A percentile compares a stretch with the other conserved stretches of the same genome.
phyloP scores from a whole-genome alignment of 2,797 vertebrate genomes.

The Sternarchorhynchus goeldii region DNA sequence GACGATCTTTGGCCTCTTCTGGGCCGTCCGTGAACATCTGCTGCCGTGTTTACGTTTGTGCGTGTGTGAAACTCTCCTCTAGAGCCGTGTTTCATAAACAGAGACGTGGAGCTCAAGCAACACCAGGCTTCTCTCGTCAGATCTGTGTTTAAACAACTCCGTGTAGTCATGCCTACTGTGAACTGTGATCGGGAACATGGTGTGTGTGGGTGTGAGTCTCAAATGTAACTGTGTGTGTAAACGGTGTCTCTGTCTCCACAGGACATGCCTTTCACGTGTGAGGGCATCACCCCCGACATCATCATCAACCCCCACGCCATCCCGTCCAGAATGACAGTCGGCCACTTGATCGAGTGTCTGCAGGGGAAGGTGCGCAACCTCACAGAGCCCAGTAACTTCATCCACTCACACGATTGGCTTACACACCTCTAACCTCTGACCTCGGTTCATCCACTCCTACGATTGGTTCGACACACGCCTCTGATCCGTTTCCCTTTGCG shows the following conservation, averaged over 20 bases:
- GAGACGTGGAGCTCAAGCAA: not conserved
- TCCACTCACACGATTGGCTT: not conserved
- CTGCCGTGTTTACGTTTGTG: slow-evolving; percentile 21
- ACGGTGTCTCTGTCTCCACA: slow-evolving; percentile 59
- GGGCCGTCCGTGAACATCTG: not conserved
- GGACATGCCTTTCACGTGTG: slow-evolving; percentile 99
- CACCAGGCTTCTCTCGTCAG: not conserved
- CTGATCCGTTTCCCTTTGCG: too few species aligned
- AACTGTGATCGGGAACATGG: too few species aligned
- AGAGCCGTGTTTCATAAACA: slow-evolving; percentile 20
- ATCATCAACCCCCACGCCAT: slow-evolving; percentile 99
- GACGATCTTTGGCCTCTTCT: too few species aligned
- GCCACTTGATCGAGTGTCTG: slow-evolving; percentile 98
- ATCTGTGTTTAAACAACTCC: not conserved
- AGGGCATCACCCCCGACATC: slow-evolving; percentile 98
- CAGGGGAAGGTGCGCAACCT: slow-evolving; percentile 89
- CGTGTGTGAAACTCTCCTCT: not conserved
- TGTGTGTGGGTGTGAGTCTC: too few species aligned
- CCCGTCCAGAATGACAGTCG: slow-evolving; percentile 98
- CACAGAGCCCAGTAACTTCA: not conserved
- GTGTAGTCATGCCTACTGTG: too few species aligned
- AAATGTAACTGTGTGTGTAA: not conserved
- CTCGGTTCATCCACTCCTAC: too few species aligned
- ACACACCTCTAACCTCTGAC: too few species aligned
- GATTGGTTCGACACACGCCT: too few species aligned